Evolutionary conservation across 2,888 invertebrate genomes (phyloP).

Genomic region (Pilophorus perplexus): DNA sequence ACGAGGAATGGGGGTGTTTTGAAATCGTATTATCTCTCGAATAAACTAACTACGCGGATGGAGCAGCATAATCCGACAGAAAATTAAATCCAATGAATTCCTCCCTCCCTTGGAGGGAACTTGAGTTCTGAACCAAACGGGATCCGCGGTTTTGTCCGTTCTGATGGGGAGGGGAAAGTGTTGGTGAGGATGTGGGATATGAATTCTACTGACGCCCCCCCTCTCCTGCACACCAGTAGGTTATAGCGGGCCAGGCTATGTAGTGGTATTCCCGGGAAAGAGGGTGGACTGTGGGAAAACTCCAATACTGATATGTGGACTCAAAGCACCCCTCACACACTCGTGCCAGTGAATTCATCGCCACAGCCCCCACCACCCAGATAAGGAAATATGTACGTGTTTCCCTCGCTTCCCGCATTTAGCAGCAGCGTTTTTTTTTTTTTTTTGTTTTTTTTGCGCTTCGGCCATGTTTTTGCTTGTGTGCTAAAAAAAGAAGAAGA

Average conservation of each 20-base stretch:
- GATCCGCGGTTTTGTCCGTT: no score
- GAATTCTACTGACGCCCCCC: conserved; percentile 23
- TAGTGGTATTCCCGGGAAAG: neutral
- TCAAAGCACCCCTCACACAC: conserved; percentile 2
- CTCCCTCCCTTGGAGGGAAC: no score
- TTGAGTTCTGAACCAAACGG: no score
- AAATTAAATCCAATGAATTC: conserved; percentile 33
- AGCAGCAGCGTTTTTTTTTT: no score
- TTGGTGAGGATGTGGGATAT: no score
- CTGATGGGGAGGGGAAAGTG: no score
- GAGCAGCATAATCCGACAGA: conserved; percentile 29
- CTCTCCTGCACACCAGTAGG: neutral
- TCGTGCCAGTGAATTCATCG: conserved; percentile 21
- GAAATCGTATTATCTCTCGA: conserved; percentile 31
- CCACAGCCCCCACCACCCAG: neutral
- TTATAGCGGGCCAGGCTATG: neutral
- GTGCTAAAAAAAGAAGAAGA: no score
- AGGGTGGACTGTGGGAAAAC: conserved; percentile 11
- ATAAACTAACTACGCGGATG: conserved; percentile 28
- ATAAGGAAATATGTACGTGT: conserved; percentile 23
- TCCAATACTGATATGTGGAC: conserved; percentile 25
- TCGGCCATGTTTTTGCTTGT: no score
- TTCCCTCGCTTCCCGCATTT: no score
- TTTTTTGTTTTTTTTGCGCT: no score
- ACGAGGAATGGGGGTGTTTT: conserved; percentile 12